phyloP scores from a whole-genome alignment of 1,140 invertebrate species.

The Diorhabda sublineata region DNA sequence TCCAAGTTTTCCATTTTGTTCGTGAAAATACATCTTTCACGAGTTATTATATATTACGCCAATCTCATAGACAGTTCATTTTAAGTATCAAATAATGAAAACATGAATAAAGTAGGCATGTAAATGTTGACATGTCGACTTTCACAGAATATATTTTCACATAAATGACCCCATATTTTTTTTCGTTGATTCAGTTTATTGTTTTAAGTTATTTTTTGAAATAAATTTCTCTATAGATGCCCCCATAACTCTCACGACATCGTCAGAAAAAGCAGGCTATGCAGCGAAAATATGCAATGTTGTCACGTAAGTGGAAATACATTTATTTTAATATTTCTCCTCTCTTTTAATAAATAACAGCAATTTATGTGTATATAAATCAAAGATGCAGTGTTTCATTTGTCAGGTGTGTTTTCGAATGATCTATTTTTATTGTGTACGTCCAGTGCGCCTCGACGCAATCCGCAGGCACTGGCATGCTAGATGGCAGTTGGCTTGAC shows the following conservation, averaged over 20 bases:
- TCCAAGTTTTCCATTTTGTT: too few relatives aligned
- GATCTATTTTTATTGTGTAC: slow-evolving; percentile 45
- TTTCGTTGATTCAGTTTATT: too few relatives aligned
- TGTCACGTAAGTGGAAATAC: slow-evolving; percentile 30
- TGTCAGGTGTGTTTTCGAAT: slow-evolving; percentile 44
- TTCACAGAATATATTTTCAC: too few relatives aligned
- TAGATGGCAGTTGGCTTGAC: slow-evolving; percentile 38
- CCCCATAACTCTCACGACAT: background rate
- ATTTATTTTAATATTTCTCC: slow-evolving; percentile 38
- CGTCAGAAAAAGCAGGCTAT: slow-evolving; percentile 1
- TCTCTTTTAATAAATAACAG: slow-evolving; percentile 41
- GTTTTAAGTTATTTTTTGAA: too few relatives aligned
- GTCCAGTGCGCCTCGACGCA: slow-evolving; percentile 28
- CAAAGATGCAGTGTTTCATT: slow-evolving; percentile 45
- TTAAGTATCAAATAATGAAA: too few relatives aligned
- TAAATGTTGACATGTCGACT: too few relatives aligned
- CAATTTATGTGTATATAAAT: slow-evolving; percentile 42
- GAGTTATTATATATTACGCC: too few relatives aligned
- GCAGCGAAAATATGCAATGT: slow-evolving; percentile 19
- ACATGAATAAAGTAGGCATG: too few relatives aligned
- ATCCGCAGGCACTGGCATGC: slow-evolving; percentile 30
- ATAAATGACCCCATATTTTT: too few relatives aligned
- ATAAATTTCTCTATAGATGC: too few relatives aligned
- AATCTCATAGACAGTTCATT: too few relatives aligned
- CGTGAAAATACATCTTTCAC: too few relatives aligned